Base-by-base conservation (phyloP, 2,113 vertebrate species). In the Nannospalax galili region DNA sequence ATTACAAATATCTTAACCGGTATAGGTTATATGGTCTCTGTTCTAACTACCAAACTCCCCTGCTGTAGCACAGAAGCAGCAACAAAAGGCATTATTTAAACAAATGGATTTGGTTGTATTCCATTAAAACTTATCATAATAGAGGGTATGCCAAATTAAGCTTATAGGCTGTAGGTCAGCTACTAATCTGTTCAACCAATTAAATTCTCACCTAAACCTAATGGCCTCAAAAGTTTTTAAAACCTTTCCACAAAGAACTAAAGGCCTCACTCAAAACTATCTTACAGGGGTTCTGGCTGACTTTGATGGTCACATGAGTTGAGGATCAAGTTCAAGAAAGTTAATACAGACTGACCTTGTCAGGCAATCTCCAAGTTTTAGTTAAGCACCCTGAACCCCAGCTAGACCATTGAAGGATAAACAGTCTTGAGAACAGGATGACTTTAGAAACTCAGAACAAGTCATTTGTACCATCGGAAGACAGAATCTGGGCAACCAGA, bases 101-200 rank as follows among this genome's bases (percentile, higher is more conserved):
- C 35, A 94, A 88, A 79, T 35, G 64, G 11, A 1, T 28, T 58
- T 84, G 20, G 48, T 58, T 73, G 0, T 90, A n/a, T 81, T 80
- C 42, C 58, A 89, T 4, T 91, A 56, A 74, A 90, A 88, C 28
- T 81, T 89, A 69, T 81, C 17, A 56, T 81, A 77, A 79, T 7
- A 88, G 16, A 22, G 70, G 2, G 4, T 67, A 4, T 58, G 3
- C 4, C 30, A 84, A 16, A 48, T 45, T 90, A 85, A 88, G 5
- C 67, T 81, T 20, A 17, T 4, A 26, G 4, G 2, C 24, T 73
- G 0, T 26, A 67, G 22, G 58, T 92, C 60, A 24, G 58, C 91
- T 95, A 20, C 75, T 52, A 95, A 16, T n/a, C 35, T 60, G 82
- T 78, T 89, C 73, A 95, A 84, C 32, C 42, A 94, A 82, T 45